Conservation (phyloP, 2,113 vertebrate species). For the Balaenoptera acutorostrata region DNA sequence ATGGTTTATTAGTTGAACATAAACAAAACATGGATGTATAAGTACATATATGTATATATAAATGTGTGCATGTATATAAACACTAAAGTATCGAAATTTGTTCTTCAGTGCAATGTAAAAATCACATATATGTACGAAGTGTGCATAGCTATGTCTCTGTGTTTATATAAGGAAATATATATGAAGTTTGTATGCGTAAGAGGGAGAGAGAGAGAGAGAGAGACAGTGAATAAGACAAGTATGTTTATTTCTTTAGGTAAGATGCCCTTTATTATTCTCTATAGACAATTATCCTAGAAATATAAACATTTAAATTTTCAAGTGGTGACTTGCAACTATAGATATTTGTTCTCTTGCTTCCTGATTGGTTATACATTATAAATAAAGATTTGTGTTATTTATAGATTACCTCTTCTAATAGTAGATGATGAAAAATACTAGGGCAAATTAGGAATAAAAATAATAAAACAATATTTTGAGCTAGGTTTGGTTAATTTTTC, state of each 20-base stretch:
- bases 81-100: neutral
- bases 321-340: neutral
- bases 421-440: neutral
- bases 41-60: neutral
- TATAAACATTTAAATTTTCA: neutral
- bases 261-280: neutral
- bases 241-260: neutral
- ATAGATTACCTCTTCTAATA: neutral
- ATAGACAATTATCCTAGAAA: neutral
- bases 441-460: neutral
- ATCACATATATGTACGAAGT: neutral
- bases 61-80: neutral
- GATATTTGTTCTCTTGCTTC: neutral
- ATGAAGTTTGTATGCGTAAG: neutral
- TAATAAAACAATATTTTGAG: neutral
- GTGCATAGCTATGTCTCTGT: neutral
- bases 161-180: neutral
- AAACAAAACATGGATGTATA: neutral
- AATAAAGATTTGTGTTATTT: neutral
- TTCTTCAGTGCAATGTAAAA: neutral
- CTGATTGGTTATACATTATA: neutral
- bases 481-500: neutral
- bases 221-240: neutral
- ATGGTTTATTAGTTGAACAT: neutral
- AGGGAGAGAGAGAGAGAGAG: neutral